These are phyloP conservation scores for Nematolebias whitei DNA, from an alignment of 2,113 vertebrate species.

Conservation along the genomic window DNA sequence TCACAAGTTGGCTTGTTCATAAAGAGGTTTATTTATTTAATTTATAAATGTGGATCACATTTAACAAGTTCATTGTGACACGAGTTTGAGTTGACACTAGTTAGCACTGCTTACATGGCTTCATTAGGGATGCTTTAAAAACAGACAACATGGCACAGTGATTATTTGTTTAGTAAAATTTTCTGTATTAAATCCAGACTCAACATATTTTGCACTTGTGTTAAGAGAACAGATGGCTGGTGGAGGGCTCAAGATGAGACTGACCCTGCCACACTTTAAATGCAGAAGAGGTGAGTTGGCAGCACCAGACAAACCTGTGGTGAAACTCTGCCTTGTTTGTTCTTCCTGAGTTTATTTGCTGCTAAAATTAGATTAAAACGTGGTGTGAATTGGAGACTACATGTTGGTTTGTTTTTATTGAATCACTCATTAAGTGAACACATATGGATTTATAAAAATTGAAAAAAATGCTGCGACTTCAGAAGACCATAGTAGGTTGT, in stretches of 20 bases:
- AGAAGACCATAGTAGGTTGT: too few relatives aligned
- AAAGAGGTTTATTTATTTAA: too few relatives aligned
- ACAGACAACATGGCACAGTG: constrained; percentile 8
- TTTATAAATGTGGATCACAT: too few relatives aligned
- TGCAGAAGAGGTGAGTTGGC: constrained; percentile 6
- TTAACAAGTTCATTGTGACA: too few relatives aligned
- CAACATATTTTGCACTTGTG: constrained; percentile 24
- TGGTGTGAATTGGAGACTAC: constrained; percentile 20
- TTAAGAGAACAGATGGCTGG: constrained; percentile 11
- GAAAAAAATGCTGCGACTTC: too few relatives aligned
- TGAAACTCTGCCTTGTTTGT: constrained; percentile 14
- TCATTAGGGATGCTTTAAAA: constrained; percentile 25
- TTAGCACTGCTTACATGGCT: not conserved
- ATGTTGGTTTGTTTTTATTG: not conserved
- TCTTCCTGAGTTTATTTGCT: constrained; percentile 6
- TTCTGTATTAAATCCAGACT: constrained; percentile 15
- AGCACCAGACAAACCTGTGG: not conserved
- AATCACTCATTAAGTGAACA: not conserved
- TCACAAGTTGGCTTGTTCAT: too few relatives aligned
- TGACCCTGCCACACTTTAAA: constrained; percentile 16
- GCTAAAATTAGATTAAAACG: constrained; percentile 23
- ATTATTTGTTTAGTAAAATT: constrained; percentile 11
- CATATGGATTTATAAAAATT: not conserved
- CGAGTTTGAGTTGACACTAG: too few relatives aligned
- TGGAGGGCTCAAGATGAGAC: constrained; percentile 5